Evolutionary conservation across 2,797 vertebrate species (phyloP).

Genomic region (Notolabrus celidotus): DNA sequence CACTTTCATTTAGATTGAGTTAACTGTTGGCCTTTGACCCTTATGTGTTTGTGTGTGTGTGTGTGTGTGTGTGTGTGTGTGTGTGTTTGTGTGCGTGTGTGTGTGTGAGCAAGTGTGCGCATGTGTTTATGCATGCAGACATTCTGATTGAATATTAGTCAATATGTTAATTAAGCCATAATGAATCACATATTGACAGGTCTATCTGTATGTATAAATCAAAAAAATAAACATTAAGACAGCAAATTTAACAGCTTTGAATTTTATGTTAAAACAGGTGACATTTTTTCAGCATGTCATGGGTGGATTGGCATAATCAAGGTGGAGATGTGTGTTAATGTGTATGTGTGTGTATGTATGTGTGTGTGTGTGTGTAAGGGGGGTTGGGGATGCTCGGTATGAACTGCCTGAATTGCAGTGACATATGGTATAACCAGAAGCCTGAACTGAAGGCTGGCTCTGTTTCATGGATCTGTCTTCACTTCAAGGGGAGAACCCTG

Average conservation of each 20-base stretch:
- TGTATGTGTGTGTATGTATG: constrained; percentile 1
- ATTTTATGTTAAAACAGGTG: no score
- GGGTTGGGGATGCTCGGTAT: constrained; percentile 20
- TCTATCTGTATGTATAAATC: constrained; percentile 4
- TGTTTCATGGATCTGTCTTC: constrained; percentile 49
- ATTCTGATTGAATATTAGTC: constrained; percentile 26
- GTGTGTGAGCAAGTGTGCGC: constrained; percentile 12
- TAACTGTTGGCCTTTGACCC: constrained; percentile 42
- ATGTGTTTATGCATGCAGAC: constrained; percentile 1
- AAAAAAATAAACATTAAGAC: not conserved
- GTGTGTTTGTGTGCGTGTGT: constrained; percentile 2
- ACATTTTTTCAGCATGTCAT: constrained; percentile 9
- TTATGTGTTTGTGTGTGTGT: constrained; percentile 27
- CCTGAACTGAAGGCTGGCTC: constrained; percentile 39
- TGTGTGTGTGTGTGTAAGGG: not conserved
- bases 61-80: constrained; percentile 12
- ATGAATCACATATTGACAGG: constrained; percentile 19
- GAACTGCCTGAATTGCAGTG: constrained; percentile 61
- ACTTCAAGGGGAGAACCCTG: constrained; percentile 23
- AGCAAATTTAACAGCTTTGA: not conserved
- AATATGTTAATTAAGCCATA: constrained; percentile 7
- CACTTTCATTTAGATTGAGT: constrained; percentile 17
- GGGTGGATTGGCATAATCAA: constrained; percentile 23
- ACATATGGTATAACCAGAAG: constrained; percentile 70
- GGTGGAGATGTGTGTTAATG: constrained; percentile 4